Evolutionary conservation across 2,113 vertebrate species (phyloP), one percentile per base, ranked within the genome.

Genomic region (Hemichromis elongatus): DNA sequence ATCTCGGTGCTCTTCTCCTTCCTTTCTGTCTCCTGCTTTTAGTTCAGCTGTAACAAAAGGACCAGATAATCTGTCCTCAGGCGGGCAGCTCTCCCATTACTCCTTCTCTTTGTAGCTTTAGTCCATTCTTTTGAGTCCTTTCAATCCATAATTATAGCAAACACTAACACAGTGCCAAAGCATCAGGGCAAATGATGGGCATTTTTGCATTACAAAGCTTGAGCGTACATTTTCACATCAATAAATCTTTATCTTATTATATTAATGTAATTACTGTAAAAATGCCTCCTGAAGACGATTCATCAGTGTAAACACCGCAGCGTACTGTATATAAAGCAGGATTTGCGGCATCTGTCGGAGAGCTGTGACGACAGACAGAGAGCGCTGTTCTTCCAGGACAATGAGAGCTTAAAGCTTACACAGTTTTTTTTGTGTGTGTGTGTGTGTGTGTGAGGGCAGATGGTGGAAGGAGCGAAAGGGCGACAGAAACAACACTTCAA

Each of bases 61-160:
- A 91, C 4, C 86, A 88, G 90, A 89, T 90, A 91, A 94, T 94
- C 91, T 91, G 82, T 94, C 89, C 91, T 91, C 82, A 33, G 89
- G 82, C 87, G 50, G 82, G 82, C 91, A 33, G 75, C 86, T 47
- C 85, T 90, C 90, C 89, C 87, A 73, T 82, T 63, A 40, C 88
- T 86, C 79, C 79, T 79, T 84, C 63, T 78, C 91, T 93, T 89
- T 92, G 82, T 89, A 91, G 90, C 86, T 83, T 79, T 63, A 53
- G 80, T 88, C 88, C 88, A 86, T 90, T 90, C 79, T 89, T 90
- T 86, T 77, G 73, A 88, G 85, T 92, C 81, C 86, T 90, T 91
- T 81, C 89, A 90, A 86, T 92, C 90, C 91, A 89, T 92, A 93
- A 95, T 92, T 93, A 92, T 50, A 86, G 86, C 85, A 84, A 87